Evolutionary conservation across 2,888 invertebrate species (phyloP).

Genomic region (Sphaerophoria rueppellii): DNA sequence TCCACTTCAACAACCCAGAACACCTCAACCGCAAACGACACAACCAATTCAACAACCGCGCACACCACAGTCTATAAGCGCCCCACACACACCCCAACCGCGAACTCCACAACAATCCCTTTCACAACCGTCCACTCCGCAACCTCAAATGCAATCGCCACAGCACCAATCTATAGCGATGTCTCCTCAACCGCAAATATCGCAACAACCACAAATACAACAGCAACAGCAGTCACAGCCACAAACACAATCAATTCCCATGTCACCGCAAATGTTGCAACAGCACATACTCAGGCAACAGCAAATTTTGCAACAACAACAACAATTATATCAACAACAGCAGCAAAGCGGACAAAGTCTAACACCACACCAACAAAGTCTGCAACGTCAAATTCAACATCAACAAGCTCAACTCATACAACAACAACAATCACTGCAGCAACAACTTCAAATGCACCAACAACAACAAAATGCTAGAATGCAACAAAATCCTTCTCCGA

Average conservation of each 20-base stretch:
- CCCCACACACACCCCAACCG: conserved; percentile 76
- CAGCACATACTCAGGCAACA: conserved; percentile 78
- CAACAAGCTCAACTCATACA: conserved; percentile 82
- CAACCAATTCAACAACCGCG: conserved; percentile 78
- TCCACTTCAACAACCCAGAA: conserved; percentile 76
- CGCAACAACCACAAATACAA: conserved; percentile 76
- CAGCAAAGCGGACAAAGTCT: conserved; percentile 79
- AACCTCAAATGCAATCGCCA: conserved; percentile 76
- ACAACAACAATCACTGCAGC: conserved; percentile 82
- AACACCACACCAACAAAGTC: conserved; percentile 78
- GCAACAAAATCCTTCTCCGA: conserved; percentile 81
- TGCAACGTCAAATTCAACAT: conserved; percentile 85
- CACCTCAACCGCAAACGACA: conserved; percentile 75
- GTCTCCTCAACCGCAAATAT: conserved; percentile 75
- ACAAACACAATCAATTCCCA: conserved; percentile 77
- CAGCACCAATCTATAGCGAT: conserved; percentile 75
- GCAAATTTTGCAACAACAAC: conserved; percentile 79
- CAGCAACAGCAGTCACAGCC: conserved; percentile 77
- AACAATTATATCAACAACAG: conserved; percentile 78
- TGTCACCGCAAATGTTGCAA: conserved; percentile 78
- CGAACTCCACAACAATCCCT: conserved; percentile 69
- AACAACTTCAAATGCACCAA: conserved; percentile 78
- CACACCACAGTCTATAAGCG: conserved; percentile 78
- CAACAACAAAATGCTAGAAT: conserved; percentile 79
- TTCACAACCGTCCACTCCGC: conserved; percentile 77